Evolutionary conservation across 1,140 invertebrate genomes (phyloP).

Genomic region (Patella vulgata): DNA sequence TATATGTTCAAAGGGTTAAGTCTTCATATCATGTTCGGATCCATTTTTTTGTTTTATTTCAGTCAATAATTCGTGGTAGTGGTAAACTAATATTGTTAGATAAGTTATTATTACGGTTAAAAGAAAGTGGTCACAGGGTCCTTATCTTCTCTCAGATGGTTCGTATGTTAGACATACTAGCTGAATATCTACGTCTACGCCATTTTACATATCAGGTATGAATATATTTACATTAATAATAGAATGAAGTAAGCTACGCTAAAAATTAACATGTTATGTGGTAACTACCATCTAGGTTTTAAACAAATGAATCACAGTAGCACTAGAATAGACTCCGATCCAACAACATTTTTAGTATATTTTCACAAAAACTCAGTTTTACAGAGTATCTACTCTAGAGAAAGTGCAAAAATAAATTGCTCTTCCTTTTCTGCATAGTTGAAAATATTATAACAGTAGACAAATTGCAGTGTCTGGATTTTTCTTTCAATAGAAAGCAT

Average conservation of each 20-base stretch:
- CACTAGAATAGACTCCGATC: neutral
- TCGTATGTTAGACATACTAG: constrained; percentile 94
- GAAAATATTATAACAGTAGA: too few relatives aligned
- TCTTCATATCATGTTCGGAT: too few relatives aligned
- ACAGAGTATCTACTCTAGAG: too few relatives aligned
- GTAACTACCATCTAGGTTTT: neutral
- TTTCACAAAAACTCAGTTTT: too few relatives aligned
- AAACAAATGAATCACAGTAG: neutral
- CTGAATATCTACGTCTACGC: constrained; percentile 73
- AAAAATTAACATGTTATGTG: neutral
- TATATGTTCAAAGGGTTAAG: too few relatives aligned
- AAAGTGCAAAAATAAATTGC: too few relatives aligned
- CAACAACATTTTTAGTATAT: constrained; percentile 7
- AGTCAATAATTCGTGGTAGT: constrained; percentile 63
- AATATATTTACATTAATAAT: constrained; percentile 71
- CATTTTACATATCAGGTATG: constrained; percentile 69
- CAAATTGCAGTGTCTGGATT: too few relatives aligned
- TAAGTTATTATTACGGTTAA: constrained; percentile 82
- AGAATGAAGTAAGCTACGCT: neutral
- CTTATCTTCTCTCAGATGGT: constrained; percentile 99
- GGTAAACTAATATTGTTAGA: constrained; percentile 93
- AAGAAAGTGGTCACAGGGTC: constrained; percentile 89
- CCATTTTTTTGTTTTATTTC: constrained; percentile 12
- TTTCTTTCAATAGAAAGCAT: too few relatives aligned
- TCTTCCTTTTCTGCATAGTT: too few relatives aligned